Evolutionary conservation across 2,797 vertebrate genomes (phyloP).

Genomic region (Brachyalestes nurse): DNA sequence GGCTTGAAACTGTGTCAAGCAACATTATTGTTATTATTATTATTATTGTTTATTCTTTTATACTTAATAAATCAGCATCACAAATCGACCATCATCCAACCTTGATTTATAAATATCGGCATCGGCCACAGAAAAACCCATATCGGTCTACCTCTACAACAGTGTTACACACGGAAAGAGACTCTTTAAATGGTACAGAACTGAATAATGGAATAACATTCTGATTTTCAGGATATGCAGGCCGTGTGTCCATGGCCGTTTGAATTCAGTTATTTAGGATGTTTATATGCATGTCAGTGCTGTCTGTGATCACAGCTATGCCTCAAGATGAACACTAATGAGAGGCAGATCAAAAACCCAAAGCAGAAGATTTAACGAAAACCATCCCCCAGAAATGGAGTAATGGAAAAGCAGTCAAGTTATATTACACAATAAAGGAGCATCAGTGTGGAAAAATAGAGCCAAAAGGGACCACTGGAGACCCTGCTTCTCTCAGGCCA

Average conservation of each 20-base stretch:
- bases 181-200: background rate
- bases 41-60: too few species aligned
- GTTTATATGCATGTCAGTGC: background rate
- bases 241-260: background rate
- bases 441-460: constrained; percentile 15
- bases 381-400: background rate
- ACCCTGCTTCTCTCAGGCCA: background rate
- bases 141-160: too few species aligned
- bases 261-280: background rate
- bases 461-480: constrained; percentile 5
- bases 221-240: background rate
- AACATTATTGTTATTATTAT: too few species aligned
- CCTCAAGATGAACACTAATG: background rate
- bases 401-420: constrained; percentile 13
- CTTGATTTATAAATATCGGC: too few species aligned
- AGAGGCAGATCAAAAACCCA: background rate
- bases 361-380: background rate
- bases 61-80: too few species aligned
- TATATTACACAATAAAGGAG: constrained; percentile 9
- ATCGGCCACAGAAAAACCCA: too few species aligned
- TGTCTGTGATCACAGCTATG: background rate
- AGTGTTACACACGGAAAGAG: too few species aligned
- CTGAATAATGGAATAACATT: background rate
- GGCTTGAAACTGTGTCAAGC: too few species aligned
- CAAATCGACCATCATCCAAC: too few species aligned